Base-by-base conservation (phyloP, 2,113 vertebrate genomes). In the Macaca mulatta region DNA sequence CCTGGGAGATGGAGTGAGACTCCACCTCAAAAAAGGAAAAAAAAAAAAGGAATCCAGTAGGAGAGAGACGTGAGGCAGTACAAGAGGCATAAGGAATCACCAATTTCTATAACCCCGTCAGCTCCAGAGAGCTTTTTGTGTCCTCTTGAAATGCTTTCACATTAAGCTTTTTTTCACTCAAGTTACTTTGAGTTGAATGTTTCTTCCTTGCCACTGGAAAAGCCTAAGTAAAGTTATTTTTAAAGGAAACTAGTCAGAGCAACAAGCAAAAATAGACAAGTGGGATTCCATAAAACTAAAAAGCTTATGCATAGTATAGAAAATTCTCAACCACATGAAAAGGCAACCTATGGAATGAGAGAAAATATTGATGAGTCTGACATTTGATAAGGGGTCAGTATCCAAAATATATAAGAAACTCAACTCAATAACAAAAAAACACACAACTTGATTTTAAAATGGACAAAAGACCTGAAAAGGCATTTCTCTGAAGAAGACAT, bases 281-380 rank as follows among this genome's bases (percentile, higher is more conserved):
- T 92, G 45, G 81, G 72, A 45, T 55, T 92, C 30, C 45, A 89
- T 77, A 57, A 82, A 83, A 83, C 55, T 89, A 45, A 93, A 89
- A 82, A 45, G 22, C 13, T 35, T 18, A 23, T 25, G 22, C 77
- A 20, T 5, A 35, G 40, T 5, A 52, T 64, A 35, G 84, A 38
- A 55, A 91, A 50, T 12, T 4, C 16, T 79, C 40, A 72, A 32
- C 43, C 43, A 45, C 55, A 4, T 10, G 23, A 30, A 72, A 89
- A 80, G 20, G 30, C 18, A 43, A 32, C 43, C 45, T 16, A 11
- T 7, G 25, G 45, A 72, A 77, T 17, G 13, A 30, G 45, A 55
- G 32, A 27, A 89, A 88, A 77, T 30, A 52, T 55, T 23, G 55
- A 48, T 25, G n/a, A 74, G 23, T 57, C 5, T 25, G 32, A 67